A percentile compares a stretch with the other conserved stretches of the same genome.
Evolutionary conservation across 2,797 vertebrate genomes (phyloP).

Genomic region (Falco peregrinus): DNA sequence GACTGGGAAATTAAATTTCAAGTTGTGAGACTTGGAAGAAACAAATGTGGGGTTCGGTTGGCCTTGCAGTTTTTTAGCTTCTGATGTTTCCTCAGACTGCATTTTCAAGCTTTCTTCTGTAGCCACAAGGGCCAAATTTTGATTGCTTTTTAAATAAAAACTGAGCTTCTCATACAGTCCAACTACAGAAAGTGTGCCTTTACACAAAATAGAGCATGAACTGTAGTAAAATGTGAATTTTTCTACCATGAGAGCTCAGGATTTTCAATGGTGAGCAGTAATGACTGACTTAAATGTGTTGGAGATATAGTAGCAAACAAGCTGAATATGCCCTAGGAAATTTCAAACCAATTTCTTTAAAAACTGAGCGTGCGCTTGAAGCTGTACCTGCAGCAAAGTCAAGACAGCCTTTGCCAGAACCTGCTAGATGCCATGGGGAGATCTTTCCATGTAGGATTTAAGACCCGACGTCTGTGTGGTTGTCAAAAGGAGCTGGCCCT

Average conservation of each 20-base stretch:
- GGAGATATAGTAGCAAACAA: neutral
- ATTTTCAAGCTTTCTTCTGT: neutral
- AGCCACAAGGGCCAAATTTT: neutral
- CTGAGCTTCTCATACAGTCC: neutral
- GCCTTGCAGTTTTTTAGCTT: neutral
- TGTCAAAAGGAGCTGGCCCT: neutral
- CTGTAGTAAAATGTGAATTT: neutral
- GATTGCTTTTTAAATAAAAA: neutral
- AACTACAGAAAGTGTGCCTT: neutral
- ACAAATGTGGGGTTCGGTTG: neutral
- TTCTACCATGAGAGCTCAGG: neutral
- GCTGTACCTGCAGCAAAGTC: neutral
- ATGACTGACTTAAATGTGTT: neutral
- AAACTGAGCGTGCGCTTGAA: neutral
- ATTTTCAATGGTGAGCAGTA: neutral
- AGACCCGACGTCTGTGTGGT: accelerated
- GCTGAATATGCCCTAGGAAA: neutral
- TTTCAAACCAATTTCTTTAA: neutral
- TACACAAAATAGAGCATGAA: neutral
- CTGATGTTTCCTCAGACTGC: neutral
- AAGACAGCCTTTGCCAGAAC: neutral
- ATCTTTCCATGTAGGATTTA: neutral
- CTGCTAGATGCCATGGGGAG: neutral
- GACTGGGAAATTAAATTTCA: neutral
- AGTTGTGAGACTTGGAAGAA: neutral